Evolutionary conservation across 2,888 invertebrate genomes (phyloP).

Genomic region (Melanchra persicariae): DNA sequence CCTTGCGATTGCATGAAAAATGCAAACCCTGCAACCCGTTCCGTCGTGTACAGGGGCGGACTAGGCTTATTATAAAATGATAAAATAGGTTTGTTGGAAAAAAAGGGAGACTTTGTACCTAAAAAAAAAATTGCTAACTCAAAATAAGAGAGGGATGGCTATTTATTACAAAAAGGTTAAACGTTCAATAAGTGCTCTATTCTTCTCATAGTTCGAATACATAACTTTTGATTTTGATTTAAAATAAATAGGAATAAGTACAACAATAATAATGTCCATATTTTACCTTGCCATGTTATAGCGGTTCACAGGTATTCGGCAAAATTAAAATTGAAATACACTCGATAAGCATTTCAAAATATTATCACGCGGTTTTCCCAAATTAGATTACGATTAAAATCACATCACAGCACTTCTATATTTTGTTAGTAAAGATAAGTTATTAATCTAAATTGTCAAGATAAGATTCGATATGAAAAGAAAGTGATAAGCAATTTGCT

Average conservation of each 20-base stretch:
- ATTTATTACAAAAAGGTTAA: too few relatives aligned
- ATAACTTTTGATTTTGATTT: too few relatives aligned
- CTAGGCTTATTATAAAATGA: not conserved
- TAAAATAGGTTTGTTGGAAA: not conserved
- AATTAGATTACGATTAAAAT: slow-evolving; percentile 30
- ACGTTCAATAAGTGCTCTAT: too few relatives aligned
- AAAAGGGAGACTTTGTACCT: not conserved
- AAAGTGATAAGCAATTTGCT: not conserved
- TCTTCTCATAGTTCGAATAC: too few relatives aligned
- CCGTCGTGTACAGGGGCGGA: slow-evolving; percentile 11
- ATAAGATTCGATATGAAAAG: not conserved
- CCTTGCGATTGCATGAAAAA: slow-evolving; percentile 4
- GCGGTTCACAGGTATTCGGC: not conserved
- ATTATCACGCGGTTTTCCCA: slow-evolving; percentile 8
- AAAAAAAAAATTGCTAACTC: too few relatives aligned
- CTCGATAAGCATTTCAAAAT: not conserved
- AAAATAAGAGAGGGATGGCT: too few relatives aligned
- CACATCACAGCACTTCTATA: not conserved
- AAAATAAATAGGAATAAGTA: not conserved
- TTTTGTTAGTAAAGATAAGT: slow-evolving; percentile 6
- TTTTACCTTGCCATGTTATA: not conserved
- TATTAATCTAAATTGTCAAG: not conserved
- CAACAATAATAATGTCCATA: not conserved
- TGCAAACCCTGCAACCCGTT: slow-evolving; percentile 35
- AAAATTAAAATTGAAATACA: slow-evolving; percentile 1